Base-by-base conservation (phyloP, 2,113 vertebrate species). In the Hirundichthys speculiger region DNA sequence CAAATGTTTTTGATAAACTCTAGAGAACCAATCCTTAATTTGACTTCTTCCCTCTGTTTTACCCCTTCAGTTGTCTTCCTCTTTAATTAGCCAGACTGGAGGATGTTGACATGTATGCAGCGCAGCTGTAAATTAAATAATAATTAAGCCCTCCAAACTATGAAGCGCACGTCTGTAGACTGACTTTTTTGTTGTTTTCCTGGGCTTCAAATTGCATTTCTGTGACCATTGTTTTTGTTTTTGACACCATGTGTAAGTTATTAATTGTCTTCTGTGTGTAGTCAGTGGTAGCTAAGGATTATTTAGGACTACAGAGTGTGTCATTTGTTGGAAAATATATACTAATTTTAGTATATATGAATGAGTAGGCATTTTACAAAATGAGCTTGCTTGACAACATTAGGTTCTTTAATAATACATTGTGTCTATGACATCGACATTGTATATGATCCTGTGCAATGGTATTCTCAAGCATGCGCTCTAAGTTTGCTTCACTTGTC, bases 11-110 rank as follows among this genome's bases (percentile, higher is more conserved):
- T 85, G 13, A 39, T n/a, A n/a, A n/a, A n/a, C 38, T 39, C 13
- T 39, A 7, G 13, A 11, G 8, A 39, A 4, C 8, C 38, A 39
- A 39, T 11, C 38, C n/a, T 25, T 22, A 85, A 88, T 89, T 88
- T 85, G 80, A 85, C 88, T 90, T 80, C 71, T 84, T 57, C 73
- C 73, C 71, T 75, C 58, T 73, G 73, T 80, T 82, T 75, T 67
- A 67, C 68, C 83, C 84, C 79, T 71, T 81, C 52, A 49, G 84
- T 83, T 74, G 77, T 84, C 84, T 84, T 80, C 67, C 67, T 81
- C 73, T 82, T 82, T 88, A 90, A 91, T 91, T 88, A 89, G 77
- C 79, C 80, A 77, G 64, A 65, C 75, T 83, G 64, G 77, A 67
- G 62, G 77, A 67, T 73, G 78, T 77, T 86, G 84, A 85, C 73